Evolutionary conservation across 2,888 invertebrate genomes (phyloP).

Genomic region (Himalopsyche anomala): DNA sequence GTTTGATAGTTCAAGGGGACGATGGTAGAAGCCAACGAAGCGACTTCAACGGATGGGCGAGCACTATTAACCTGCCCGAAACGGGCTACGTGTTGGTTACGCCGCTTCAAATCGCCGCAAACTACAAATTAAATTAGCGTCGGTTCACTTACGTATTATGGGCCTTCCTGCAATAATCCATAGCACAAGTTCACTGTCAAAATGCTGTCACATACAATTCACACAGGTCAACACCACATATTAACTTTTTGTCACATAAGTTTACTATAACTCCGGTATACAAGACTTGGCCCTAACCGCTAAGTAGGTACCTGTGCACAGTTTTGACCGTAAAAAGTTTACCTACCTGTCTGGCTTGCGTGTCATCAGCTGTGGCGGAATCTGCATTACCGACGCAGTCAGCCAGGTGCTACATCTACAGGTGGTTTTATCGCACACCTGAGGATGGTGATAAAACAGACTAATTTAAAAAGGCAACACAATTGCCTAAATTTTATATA

Average conservation of each 20-base stretch:
- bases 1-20: neutral
- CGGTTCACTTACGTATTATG: slow-evolving; percentile 52
- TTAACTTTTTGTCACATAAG: slow-evolving; percentile 55
- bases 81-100: slow-evolving; percentile 55
- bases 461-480: neutral
- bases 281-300: slow-evolving; percentile 21
- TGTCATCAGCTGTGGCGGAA: slow-evolving; percentile 52
- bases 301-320: slow-evolving; percentile 54
- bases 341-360: slow-evolving; percentile 60
- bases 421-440: slow-evolving; percentile 5
- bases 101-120: slow-evolving; percentile 47
- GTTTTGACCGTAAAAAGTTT: slow-evolving; percentile 53
- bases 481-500: slow-evolving; percentile 26
- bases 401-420: slow-evolving; percentile 51
- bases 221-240: slow-evolving; percentile 52
- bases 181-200: slow-evolving; percentile 52
- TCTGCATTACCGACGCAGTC: slow-evolving; percentile 50
- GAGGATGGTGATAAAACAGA: slow-evolving; percentile 47
- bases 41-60: slow-evolving; percentile 59
- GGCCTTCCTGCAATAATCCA: slow-evolving; percentile 56
- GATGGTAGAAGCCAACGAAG: slow-evolving; percentile 36
- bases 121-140: slow-evolving; percentile 54
- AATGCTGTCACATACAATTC: slow-evolving; percentile 52
- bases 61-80: slow-evolving; percentile 44
- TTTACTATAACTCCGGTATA: slow-evolving; percentile 51